A percentile compares a stretch with the other conserved stretches of the same genome.
These are phyloP conservation scores for Emydura subglobosa DNA, from an alignment of 2,113 vertebrate genomes.

Conservation along the genomic window DNA sequence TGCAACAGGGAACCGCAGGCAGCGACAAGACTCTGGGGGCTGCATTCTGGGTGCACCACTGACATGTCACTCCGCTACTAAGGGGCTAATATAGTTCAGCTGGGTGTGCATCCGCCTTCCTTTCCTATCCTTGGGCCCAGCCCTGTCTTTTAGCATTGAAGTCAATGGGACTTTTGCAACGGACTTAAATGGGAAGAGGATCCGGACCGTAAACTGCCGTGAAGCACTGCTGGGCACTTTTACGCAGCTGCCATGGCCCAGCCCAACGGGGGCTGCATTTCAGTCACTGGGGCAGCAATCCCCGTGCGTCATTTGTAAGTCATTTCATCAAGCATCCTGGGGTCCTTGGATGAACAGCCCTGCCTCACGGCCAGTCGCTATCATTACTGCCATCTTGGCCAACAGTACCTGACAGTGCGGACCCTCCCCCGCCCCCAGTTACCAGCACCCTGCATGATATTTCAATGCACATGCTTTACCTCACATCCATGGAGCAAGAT, in stretches of 20 bases:
- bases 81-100: not conserved
- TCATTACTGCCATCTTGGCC: not conserved
- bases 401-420: not conserved
- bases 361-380: not conserved
- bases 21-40: not conserved
- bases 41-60: not conserved
- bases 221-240: too few species aligned
- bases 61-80: not conserved
- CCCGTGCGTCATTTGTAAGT: not conserved
- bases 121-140: not conserved
- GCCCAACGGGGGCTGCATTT: not conserved
- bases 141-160: not conserved
- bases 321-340: not conserved
- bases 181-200: not conserved
- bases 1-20: not conserved
- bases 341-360: not conserved
- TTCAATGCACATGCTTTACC: rapidly evolving
- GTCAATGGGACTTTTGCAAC: not conserved
- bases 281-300: not conserved
- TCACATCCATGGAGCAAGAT: rapidly evolving
- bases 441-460: rapidly evolving
- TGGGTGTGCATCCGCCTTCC: not conserved
- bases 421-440: rapidly evolving
- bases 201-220: not conserved
- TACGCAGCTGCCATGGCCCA: not conserved